phyloP scores from a whole-genome alignment of 2,888 invertebrate genomes.

The Caenorhabditis doughertyi region DNA sequence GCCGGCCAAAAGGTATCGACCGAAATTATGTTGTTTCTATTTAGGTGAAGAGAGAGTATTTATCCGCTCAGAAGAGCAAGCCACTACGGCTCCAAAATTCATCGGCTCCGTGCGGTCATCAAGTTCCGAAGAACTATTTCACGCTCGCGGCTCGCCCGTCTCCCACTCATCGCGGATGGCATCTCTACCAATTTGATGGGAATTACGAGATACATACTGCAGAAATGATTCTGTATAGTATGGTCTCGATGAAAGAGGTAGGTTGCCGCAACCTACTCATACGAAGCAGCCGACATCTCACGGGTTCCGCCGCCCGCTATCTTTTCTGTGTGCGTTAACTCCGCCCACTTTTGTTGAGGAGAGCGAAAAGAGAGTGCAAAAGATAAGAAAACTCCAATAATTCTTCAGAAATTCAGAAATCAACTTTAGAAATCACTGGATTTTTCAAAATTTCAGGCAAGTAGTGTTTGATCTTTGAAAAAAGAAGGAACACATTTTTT shows the following conservation, averaged over 20 bases:
- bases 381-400: background rate
- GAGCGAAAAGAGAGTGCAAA: background rate
- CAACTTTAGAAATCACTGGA: no score
- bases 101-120: slow-evolving; percentile 63
- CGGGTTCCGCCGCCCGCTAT: slow-evolving; percentile 28
- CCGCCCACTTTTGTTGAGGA: slow-evolving; percentile 14
- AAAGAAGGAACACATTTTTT: background rate
- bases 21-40: no score
- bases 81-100: slow-evolving; percentile 66
- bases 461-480: background rate
- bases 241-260: slow-evolving; percentile 58
- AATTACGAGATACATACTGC: slow-evolving; percentile 72
- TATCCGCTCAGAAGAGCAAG: slow-evolving; percentile 69
- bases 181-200: slow-evolving; percentile 66
- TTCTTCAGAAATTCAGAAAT: no score
- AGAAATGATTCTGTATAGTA: slow-evolving; percentile 75
- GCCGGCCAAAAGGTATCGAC: no score
- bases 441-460: background rate
- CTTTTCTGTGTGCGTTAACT: slow-evolving; percentile 1
- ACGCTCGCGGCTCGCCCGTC: slow-evolving; percentile 67
- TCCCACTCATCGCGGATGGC: slow-evolving; percentile 67
- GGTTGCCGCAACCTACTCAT: background rate
- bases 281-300: slow-evolving; percentile 15
- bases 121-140: slow-evolving; percentile 59
- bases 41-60: no score